phyloP scores from a whole-genome alignment of 2,888 invertebrate species.

The Aricia artaxerxes region DNA sequence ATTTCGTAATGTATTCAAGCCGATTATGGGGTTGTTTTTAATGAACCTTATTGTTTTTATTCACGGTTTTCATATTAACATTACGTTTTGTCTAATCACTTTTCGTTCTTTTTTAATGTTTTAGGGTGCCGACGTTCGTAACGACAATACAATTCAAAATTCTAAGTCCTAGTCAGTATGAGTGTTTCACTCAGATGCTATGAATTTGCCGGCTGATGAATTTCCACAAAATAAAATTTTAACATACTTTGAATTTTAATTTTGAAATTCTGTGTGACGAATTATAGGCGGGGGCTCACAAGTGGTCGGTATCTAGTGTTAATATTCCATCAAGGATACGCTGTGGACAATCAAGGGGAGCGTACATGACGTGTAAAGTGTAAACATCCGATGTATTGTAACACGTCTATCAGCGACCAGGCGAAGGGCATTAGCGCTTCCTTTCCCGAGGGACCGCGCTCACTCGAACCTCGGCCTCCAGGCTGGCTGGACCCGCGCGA shows the following conservation, averaged over 20 bases:
- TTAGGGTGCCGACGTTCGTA: neutral
- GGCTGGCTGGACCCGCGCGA: conserved; percentile 43
- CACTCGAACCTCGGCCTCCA: conserved; percentile 21
- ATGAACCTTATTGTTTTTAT: conserved; percentile 18
- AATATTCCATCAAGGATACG: conserved; percentile 24
- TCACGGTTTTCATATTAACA: neutral
- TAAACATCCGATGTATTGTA: conserved; percentile 53
- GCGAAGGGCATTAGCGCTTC: conserved; percentile 77
- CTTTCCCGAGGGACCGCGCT: conserved; percentile 70
- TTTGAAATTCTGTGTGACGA: neutral
- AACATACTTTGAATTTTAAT: neutral
- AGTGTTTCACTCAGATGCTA: no score
- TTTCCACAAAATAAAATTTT: neutral
- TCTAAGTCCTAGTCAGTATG: no score
- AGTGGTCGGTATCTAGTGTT: neutral
- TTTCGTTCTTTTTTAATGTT: neutral
- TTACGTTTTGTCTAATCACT: neutral
- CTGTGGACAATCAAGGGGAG: conserved; percentile 8
- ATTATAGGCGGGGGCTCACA: neutral
- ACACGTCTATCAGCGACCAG: conserved; percentile 75
- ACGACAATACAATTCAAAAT: no score
- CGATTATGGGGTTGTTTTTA: conserved; percentile 12
- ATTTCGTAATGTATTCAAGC: conserved; percentile 21
- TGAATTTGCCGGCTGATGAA: neutral
- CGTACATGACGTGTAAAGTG: conserved; percentile 26